These are phyloP conservation scores for Lates japonicus DNA, from an alignment of 2,797 vertebrate genomes.

Conservation along the genomic window DNA sequence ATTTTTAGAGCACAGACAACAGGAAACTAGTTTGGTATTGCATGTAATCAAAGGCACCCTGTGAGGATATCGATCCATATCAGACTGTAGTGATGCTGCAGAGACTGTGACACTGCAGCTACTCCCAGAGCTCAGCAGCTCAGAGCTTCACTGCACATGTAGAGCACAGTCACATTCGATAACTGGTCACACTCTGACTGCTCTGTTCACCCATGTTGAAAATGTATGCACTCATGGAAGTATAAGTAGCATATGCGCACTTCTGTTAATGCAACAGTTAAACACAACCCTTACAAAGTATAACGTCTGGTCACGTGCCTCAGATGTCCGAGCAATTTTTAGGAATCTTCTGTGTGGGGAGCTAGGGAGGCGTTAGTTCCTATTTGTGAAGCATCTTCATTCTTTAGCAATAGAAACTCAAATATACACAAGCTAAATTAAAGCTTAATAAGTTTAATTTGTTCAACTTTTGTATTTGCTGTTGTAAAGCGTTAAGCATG, in stretches of 20 bases:
- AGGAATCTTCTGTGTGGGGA: neutral
- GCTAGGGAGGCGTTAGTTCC: too few species aligned
- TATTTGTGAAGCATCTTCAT: too few species aligned
- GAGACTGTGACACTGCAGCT: constrained; percentile 29
- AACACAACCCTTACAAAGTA: neutral
- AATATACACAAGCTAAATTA: too few species aligned
- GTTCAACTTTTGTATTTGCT: too few species aligned
- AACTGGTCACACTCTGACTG: constrained; percentile 35
- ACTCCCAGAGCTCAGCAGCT: constrained; percentile 24
- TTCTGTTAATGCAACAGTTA: constrained; percentile 26
- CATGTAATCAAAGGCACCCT: neutral
- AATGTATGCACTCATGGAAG: constrained; percentile 46
- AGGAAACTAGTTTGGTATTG: neutral
- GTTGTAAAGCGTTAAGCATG: neutral
- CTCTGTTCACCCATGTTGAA: constrained; percentile 60
- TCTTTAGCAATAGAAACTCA: too few species aligned
- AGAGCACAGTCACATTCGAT: constrained; percentile 57
- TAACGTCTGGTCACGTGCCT: neutral
- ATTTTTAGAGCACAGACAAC: neutral
- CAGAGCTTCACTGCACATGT: constrained; percentile 54
- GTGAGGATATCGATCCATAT: constrained; percentile 50
- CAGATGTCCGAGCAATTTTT: neutral
- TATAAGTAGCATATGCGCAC: constrained; percentile 42
- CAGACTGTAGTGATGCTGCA: constrained; percentile 24
- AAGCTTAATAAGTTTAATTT: too few species aligned